A percentile compares a stretch with the other conserved stretches of the same genome.
These are phyloP conservation scores for Heterocephalus glaber DNA, from an alignment of 2,113 vertebrate genomes.

Conservation along the genomic window DNA sequence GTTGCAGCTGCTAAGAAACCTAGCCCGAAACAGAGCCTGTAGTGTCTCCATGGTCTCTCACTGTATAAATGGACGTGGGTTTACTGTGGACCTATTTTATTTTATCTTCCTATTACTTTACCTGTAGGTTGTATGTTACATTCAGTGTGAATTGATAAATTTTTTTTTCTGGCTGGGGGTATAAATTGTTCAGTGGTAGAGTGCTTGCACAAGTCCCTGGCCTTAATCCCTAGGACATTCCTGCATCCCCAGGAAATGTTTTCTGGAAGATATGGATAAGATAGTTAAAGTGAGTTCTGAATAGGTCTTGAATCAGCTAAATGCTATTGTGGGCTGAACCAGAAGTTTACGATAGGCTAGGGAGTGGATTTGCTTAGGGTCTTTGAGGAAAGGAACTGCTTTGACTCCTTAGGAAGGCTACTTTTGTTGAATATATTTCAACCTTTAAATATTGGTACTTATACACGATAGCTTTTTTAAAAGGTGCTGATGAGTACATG, in stretches of 20 bases:
- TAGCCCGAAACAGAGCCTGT: conserved; percentile 42
- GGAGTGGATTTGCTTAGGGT: neutral
- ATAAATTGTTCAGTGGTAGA: neutral
- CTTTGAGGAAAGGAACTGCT: neutral
- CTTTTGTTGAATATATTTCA: neutral
- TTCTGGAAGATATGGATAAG: neutral
- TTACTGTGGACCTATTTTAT: neutral
- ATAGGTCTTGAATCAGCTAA: neutral
- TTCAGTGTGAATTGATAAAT: neutral
- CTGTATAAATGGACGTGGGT: neutral
- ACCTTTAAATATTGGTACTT: neutral
- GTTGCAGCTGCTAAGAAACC: neutral
- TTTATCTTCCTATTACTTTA: neutral
- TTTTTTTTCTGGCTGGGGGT: neutral
- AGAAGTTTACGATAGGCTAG: neutral
- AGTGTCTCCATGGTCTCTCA: conserved; percentile 56
- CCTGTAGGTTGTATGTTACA: neutral
- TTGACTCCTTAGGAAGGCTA: neutral
- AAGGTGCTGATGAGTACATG: neutral
- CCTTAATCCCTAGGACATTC: no score
- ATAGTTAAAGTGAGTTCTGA: neutral
- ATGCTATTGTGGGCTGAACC: neutral
- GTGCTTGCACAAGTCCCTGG: neutral
- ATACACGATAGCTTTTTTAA: neutral
- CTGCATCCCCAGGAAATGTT: neutral